Conservation (phyloP, 2,113 vertebrate species). For the Oncorhynchus keta region DNA sequence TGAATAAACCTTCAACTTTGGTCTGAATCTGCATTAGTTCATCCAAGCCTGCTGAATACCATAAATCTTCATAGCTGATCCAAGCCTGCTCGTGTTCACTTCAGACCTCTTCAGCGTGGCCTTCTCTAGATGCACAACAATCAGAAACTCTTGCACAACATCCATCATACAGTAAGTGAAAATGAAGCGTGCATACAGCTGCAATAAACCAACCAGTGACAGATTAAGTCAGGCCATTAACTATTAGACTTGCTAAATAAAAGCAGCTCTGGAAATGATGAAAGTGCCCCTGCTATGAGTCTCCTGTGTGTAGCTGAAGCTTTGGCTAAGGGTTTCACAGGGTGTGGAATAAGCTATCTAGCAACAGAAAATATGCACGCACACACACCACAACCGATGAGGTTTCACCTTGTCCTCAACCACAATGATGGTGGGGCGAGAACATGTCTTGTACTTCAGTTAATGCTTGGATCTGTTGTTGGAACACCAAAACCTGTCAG, state of each 20-base stretch:
- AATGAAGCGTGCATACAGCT: conserved; percentile 21
- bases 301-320: conserved; percentile 30
- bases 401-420: background rate
- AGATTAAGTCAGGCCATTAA: conserved; percentile 39
- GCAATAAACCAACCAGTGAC: conserved; percentile 38
- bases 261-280: conserved; percentile 22
- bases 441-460: conserved; percentile 28
- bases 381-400: background rate
- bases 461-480: conserved; percentile 20
- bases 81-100: too few relatives aligned
- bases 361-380: background rate
- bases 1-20: too few relatives aligned
- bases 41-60: too few relatives aligned
- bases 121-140: background rate
- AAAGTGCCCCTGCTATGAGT: conserved; percentile 25
- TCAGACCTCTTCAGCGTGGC: too few relatives aligned
- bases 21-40: too few relatives aligned
- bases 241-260: conserved; percentile 36
- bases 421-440: conserved; percentile 7
- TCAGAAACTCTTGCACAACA: background rate
- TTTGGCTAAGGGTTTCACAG: conserved; percentile 19
- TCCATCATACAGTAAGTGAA: background rate
- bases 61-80: too few relatives aligned
- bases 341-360: conserved; percentile 23
- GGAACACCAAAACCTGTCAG: conserved; percentile 29